phyloP scores from a whole-genome alignment of 2,888 invertebrate species.

The Bursaphelenchus okinawaensis region DNA sequence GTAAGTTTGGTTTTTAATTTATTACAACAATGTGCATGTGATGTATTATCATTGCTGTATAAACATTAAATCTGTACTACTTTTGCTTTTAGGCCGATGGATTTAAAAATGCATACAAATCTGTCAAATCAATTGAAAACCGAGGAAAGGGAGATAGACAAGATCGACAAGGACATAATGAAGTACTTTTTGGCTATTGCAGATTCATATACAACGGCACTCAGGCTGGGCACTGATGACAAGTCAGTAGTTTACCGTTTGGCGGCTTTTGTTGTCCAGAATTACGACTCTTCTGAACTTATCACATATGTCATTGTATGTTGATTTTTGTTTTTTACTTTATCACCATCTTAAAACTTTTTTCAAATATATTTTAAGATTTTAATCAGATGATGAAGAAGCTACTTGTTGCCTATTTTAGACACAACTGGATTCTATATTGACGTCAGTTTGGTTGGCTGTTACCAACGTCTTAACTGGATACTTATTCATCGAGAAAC shows the following conservation, averaged over 20 bases:
- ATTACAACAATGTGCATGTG: too few relatives aligned
- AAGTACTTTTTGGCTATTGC: background rate
- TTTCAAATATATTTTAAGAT: too few relatives aligned
- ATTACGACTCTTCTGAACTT: conserved; percentile 1
- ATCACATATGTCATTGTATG: conserved; percentile 3
- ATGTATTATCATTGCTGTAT: too few relatives aligned
- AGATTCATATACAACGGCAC: background rate
- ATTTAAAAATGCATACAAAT: too few relatives aligned
- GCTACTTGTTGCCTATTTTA: too few relatives aligned
- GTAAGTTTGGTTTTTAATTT: too few relatives aligned
- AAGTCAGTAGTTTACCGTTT: conserved; percentile 20
- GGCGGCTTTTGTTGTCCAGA: conserved; percentile 21
- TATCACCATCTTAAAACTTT: too few relatives aligned
- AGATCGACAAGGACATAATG: background rate
- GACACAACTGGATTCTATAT: conserved; percentile 9
- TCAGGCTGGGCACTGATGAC: conserved; percentile 9
- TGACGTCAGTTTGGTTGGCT: conserved; percentile 17
- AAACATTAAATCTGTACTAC: too few relatives aligned
- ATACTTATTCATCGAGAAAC: conserved; percentile 14
- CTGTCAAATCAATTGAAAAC: background rate
- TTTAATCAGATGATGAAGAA: too few relatives aligned
- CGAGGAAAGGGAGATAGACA: background rate
- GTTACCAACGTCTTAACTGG: conserved; percentile 20
- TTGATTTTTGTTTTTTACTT: background rate
- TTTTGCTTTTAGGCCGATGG: too few relatives aligned